Evolutionary conservation across 2,888 invertebrate genomes (phyloP), one percentile per base, ranked within the genome.

Genomic region (Yponomeuta malinellus): DNA sequence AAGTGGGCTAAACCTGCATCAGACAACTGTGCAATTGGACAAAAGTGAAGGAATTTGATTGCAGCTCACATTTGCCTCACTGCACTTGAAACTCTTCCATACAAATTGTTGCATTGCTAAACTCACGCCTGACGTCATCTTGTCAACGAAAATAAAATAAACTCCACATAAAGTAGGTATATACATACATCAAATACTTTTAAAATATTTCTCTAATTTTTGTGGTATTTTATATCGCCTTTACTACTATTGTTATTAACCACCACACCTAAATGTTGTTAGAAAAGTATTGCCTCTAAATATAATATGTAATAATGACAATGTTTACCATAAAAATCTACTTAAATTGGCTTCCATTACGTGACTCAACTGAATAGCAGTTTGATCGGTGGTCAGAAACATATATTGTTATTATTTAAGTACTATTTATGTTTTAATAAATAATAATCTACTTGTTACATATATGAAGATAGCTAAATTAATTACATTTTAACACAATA

Each of bases 221-320:
- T 71, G 73, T 71, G 70, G 71, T 73, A 73, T 69, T 37, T 73
- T 73, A 71, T 86, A 86, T 86, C 87, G 85, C 85, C 79, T 84
- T 88, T 86, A 87, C 82, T 85, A 80, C 86, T 90, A 90, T 88
- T 88, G 87, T 90, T 88, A 86, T 85, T 83, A 85, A 82, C 86
- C 83, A 83, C 79, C 87, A 90, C 89, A 88, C 85, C 88, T 90
- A 90, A 85, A 88, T 85, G 85, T 87, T 86, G 85, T 90, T 89
- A 89, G 84, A 90, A 90, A 89, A 70, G 65, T 70, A 65, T 48
- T 70, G 70, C 70, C 64, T 70, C 70, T 70, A 70, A 70, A 70
- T 63, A 70, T 70, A 69, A 71, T 15, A 48, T 59, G 87, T 81
- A 43, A 85, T 81, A 85, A 85, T 84, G 85, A 86, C 85, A 84